Percentiles rank a stretch among this genome's conserved stretches.
These are phyloP conservation scores for Monopterus albus DNA, from an alignment of 2,113 vertebrate species.

Conservation along the genomic window DNA sequence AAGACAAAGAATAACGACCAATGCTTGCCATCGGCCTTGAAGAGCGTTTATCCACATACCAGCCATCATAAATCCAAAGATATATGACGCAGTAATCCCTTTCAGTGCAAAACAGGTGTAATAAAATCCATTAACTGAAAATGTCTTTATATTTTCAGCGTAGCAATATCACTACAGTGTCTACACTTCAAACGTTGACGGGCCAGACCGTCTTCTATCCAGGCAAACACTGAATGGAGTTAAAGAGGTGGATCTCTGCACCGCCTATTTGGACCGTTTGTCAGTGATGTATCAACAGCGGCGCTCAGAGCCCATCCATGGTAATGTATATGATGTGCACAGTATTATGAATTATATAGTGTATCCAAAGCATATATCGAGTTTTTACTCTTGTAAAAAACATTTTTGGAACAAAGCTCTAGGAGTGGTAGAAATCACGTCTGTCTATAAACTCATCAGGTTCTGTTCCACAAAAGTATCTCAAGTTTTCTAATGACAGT, in stretches of 20 bases:
- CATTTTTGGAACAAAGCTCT: too few relatives aligned
- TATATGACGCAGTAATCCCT: background rate
- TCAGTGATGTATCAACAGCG: constrained; percentile 75
- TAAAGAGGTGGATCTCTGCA: constrained; percentile 32
- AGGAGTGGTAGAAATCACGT: too few relatives aligned
- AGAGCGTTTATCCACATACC: background rate
- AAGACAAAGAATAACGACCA: constrained; percentile 69
- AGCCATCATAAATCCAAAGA: constrained; percentile 42
- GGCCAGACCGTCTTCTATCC: background rate
- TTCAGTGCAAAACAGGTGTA: fast-evolving
- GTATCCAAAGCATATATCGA: too few relatives aligned
- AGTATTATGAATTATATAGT: background rate
- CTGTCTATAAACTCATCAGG: too few relatives aligned
- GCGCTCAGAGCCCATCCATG: constrained; percentile 63
- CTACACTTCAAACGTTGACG: background rate
- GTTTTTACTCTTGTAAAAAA: too few relatives aligned
- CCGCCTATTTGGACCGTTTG: background rate
- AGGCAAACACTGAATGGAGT: constrained; percentile 2
- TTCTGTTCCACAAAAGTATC: too few relatives aligned
- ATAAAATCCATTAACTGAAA: background rate
- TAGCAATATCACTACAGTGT: too few relatives aligned
- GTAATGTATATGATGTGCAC: constrained; percentile 15
- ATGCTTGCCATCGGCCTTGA: constrained; percentile 41
- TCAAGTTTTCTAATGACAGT: too few relatives aligned
- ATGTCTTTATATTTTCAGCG: fast-evolving